Conservation (phyloP, 2,113 vertebrate species). For the Nycticorax nycticorax region DNA sequence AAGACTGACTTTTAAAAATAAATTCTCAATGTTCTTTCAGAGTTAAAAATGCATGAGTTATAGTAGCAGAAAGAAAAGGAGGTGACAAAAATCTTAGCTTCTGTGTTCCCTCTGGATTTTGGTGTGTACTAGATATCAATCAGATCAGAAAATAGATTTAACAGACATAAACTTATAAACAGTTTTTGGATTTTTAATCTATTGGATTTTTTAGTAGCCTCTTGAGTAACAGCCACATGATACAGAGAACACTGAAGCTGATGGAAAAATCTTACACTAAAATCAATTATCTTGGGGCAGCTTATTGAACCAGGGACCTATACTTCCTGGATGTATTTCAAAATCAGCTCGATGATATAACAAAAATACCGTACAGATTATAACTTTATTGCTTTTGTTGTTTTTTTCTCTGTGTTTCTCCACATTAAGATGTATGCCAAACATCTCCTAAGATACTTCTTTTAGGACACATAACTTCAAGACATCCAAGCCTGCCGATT, state of each 20-base stretch:
- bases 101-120: not conserved
- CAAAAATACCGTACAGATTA: not conserved
- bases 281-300: not conserved
- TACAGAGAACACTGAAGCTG: not conserved
- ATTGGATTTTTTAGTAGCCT: not conserved
- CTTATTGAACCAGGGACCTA: not conserved
- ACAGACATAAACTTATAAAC: not conserved
- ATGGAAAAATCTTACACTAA: not conserved
- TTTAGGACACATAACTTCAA: not conserved
- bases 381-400: not conserved
- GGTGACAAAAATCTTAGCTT: not conserved
- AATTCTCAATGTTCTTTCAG: not conserved
- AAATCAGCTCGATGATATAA: not conserved
- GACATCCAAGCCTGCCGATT: not conserved
- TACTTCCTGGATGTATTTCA: not conserved
- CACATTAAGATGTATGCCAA: not conserved
- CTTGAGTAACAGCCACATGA: not conserved
- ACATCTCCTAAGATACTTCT: not conserved
- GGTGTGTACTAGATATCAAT: not conserved
- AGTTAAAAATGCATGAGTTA: not conserved
- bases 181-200: not conserved
- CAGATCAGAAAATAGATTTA: not conserved
- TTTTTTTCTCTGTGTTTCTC: not conserved
- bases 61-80: not conserved
- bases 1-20: not conserved